These are phyloP conservation scores for Helostoma temminkii DNA, from an alignment of 2,797 vertebrate genomes.

Conservation along the genomic window DNA sequence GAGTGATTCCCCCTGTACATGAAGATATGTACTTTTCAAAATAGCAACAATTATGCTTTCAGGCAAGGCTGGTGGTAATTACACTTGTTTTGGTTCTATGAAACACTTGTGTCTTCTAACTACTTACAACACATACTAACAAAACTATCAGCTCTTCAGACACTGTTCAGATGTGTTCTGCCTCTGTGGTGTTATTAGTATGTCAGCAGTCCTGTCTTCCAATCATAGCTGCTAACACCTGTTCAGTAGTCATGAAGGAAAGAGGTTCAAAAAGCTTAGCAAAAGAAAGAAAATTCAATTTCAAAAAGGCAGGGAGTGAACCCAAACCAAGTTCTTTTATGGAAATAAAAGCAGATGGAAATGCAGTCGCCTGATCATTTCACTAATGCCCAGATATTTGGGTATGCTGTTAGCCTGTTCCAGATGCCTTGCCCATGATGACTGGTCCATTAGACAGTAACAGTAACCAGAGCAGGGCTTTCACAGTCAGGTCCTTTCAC, in stretches of 20 bases:
- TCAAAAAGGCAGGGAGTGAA: slow-evolving; percentile 25
- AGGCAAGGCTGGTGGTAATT: too few species aligned
- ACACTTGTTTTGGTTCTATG: too few species aligned
- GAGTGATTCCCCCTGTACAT: too few species aligned
- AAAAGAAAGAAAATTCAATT: not conserved
- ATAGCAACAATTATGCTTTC: too few species aligned
- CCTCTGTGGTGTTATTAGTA: not conserved
- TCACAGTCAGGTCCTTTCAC: slow-evolving; percentile 47
- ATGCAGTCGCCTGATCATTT: slow-evolving; percentile 62
- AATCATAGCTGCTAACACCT: slow-evolving; percentile 29
- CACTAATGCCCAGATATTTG: slow-evolving; percentile 66
- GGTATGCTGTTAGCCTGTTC: slow-evolving; percentile 58
- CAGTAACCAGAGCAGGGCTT: slow-evolving; percentile 47
- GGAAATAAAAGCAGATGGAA: slow-evolving; percentile 69
- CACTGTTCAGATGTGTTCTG: too few species aligned
- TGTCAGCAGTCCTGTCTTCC: not conserved
- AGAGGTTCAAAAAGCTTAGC: slow-evolving; percentile 6
- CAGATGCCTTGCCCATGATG: slow-evolving; percentile 71
- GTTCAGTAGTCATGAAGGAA: not conserved
- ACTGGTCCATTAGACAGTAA: slow-evolving; percentile 51
- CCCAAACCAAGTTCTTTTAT: slow-evolving; percentile 66
- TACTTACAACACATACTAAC: too few species aligned
- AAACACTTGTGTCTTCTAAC: too few species aligned
- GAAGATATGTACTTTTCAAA: too few species aligned
- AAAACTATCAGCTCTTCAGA: too few species aligned